Base-by-base conservation (phyloP, 2,888 invertebrate species). In the Calameuta idolon region DNA sequence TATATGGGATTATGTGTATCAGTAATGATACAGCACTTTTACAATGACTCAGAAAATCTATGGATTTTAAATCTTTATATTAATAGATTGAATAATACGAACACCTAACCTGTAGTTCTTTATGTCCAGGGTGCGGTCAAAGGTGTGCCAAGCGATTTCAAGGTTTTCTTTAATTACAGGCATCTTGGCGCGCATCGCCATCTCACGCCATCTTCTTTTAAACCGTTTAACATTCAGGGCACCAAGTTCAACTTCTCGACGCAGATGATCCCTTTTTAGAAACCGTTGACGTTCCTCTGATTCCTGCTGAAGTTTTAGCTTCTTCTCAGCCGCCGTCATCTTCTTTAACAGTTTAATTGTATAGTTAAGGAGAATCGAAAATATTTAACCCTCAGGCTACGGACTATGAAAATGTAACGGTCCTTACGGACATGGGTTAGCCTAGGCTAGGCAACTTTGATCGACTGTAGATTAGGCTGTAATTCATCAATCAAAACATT, bases 111-210 rank as follows among this genome's bases (percentile, higher is more conserved):
- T 86, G 82, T 92, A 92, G 83, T 93, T 92, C 82, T 93, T 93
- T 40, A 89, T 88, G 82, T 93, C 93, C 12, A 93, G 83, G 2
- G 90, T 87, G 31, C 92, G 89, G 77, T 93, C 92, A 82, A 93
- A 93, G 75, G 90, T 90, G 71, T 90, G 91, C 92, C 92, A 92
- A 1, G 91, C 90, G 74, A 91, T 90, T 77, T 91, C 89, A 40
- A 92, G 77, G 76, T 93, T 92, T 77, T 90, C 87, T 71, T 85
- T 85, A 84, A 92, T 90, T 69, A 88, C 84, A 1, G 92, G 92
- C 78, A 92, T 80, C 69, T 92, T 88, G 5, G 92, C 87, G 1
- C 86, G 85, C 40, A 90, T 86, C 76, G 93, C 86, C 85, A 92
- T 89, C 75, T 92, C 86, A 77, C 89, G 88, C 93, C 92, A 93